These are phyloP conservation scores for Drosophila fungiperda DNA, from an alignment of 2,888 invertebrate species.

Conservation along the genomic window DNA sequence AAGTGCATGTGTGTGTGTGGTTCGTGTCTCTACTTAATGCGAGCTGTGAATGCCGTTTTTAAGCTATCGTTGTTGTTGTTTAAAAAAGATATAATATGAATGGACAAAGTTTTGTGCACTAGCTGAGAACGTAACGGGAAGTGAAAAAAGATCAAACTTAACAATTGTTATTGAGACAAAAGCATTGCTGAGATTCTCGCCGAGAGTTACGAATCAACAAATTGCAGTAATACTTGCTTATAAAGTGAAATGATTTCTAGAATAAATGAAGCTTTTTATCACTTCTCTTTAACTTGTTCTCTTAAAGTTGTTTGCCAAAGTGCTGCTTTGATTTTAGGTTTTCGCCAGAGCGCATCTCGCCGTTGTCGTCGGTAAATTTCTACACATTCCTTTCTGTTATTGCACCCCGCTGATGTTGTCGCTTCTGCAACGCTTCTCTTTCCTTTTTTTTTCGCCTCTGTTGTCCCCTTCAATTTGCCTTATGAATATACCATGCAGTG, in stretches of 20 bases:
- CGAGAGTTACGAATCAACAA: not conserved
- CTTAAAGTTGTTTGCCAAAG: not conserved
- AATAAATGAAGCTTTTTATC: not conserved
- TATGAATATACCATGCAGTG: constrained; percentile 16
- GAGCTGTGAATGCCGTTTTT: constrained; percentile 31
- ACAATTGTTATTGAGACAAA: not conserved
- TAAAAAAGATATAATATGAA: constrained; percentile 25
- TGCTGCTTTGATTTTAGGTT: not conserved
- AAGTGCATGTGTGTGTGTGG: constrained; percentile 22
- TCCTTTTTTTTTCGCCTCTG: constrained; percentile 1
- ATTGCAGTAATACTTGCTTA: no score
- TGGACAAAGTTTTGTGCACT: constrained; percentile 3
- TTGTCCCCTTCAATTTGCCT: constrained; percentile 8
- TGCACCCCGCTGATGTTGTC: constrained; percentile 9
- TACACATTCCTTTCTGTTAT: constrained; percentile 21
- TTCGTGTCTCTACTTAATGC: constrained; percentile 62
- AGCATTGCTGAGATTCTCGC: not conserved
- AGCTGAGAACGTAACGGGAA: constrained; percentile 31
- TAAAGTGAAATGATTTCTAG: not conserved
- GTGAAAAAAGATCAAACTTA: not conserved
- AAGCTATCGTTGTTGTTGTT: constrained; percentile 14
- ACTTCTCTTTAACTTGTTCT: not conserved
- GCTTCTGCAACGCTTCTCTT: constrained; percentile 14
- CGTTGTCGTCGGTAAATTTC: constrained; percentile 22
- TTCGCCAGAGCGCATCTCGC: constrained; percentile 7